Evolutionary conservation across 2,888 invertebrate genomes (phyloP).

Genomic region (Pseudococcus longispinus): DNA sequence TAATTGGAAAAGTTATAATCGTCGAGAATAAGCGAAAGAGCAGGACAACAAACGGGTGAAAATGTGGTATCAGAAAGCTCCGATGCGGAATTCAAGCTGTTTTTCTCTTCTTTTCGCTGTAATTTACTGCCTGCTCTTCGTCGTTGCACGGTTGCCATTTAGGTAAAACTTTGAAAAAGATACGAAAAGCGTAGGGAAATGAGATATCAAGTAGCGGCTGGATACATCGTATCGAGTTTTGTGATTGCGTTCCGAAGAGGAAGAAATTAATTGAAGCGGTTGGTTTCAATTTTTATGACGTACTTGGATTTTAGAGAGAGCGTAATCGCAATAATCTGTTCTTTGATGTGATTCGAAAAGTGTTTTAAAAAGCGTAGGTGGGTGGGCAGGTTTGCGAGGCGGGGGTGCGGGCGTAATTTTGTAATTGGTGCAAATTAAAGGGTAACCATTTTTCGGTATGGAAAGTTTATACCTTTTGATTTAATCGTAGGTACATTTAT

Average conservation of each 20-base stretch:
- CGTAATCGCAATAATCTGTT: conserved; percentile 47
- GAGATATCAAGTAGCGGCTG: conserved; percentile 49
- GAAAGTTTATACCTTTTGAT: neutral
- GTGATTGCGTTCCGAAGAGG: conserved; percentile 55
- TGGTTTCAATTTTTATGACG: conserved; percentile 54
- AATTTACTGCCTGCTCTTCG: neutral
- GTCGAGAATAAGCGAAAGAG: conserved; percentile 34
- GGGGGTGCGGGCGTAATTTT: neutral
- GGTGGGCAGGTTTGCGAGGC: neutral
- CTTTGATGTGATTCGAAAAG: conserved; percentile 51
- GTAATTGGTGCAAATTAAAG: conserved; percentile 40
- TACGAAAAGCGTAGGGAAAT: conserved; percentile 50
- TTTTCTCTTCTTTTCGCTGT: conserved; percentile 45
- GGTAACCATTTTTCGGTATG: neutral
- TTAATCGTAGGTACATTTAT: neutral
- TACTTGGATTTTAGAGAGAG: conserved; percentile 48
- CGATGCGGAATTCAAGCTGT: conserved; percentile 55
- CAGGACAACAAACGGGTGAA: conserved; percentile 50
- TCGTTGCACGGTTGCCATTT: conserved; percentile 39
- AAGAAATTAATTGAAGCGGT: conserved; percentile 56
- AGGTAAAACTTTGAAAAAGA: conserved; percentile 54
- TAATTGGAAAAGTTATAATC: conserved; percentile 56
- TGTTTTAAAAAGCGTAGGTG: conserved; percentile 6
- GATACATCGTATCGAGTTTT: conserved; percentile 56
- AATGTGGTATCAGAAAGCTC: conserved; percentile 55